Percentiles rank a stretch among this genome's conserved stretches.
phyloP scores from a whole-genome alignment of 2,797 vertebrate species.

The Neoniphon sammara region DNA sequence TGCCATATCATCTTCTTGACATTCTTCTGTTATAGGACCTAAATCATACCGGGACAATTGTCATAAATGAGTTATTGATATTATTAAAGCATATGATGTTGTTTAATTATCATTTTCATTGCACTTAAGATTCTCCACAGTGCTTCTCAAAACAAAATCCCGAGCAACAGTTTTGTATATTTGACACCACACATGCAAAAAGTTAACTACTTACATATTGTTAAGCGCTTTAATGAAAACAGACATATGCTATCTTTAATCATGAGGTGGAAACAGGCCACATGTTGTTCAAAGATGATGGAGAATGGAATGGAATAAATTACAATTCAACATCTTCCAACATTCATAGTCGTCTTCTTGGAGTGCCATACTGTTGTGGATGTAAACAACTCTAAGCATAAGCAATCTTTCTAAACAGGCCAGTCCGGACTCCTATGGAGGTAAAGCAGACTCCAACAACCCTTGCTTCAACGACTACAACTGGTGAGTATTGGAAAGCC shows the following conservation, averaged over 20 bases:
- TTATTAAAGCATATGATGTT: constrained; percentile 20
- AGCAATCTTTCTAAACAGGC: constrained; percentile 79
- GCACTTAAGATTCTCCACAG: constrained; percentile 16
- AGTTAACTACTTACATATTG: constrained; percentile 19
- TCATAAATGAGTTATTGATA: constrained; percentile 52
- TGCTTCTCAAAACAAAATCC: constrained; percentile 30
- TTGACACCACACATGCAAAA: constrained; percentile 15
- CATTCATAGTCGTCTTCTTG: constrained; percentile 30
- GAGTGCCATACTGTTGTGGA: constrained; percentile 38
- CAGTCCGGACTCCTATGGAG: constrained; percentile 77
- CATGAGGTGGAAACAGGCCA: constrained; percentile 24
- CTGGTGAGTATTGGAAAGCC: constrained; percentile 72
- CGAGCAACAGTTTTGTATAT: constrained; percentile 18
- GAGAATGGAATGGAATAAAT: constrained; percentile 63
- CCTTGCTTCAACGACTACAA: constrained; percentile 62
- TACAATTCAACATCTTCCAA: constrained; percentile 26
- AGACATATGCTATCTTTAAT: constrained; percentile 24
- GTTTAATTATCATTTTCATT: constrained; percentile 29
- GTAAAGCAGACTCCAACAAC: constrained; percentile 73
- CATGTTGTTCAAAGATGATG: constrained; percentile 48
- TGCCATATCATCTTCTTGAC: constrained; percentile 57
- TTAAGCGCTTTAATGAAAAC: constrained; percentile 46
- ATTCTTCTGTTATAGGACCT: constrained; percentile 27
- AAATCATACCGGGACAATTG: constrained; percentile 76
- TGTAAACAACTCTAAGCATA: constrained; percentile 42